These are phyloP conservation scores for Thymelicus acteon DNA, from an alignment of 2,888 invertebrate genomes.

Conservation along the genomic window DNA sequence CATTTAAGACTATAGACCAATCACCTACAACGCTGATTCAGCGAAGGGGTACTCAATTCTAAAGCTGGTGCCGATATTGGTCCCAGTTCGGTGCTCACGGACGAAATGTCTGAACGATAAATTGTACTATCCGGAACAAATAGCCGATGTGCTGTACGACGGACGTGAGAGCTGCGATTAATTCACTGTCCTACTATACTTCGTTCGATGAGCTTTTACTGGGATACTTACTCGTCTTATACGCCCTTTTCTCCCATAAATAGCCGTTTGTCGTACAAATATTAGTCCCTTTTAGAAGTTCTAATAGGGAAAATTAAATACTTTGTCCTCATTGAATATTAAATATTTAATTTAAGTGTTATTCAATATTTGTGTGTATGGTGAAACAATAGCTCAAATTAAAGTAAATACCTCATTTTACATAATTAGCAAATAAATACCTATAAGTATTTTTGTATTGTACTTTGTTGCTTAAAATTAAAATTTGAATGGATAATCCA, in stretches of 20 bases:
- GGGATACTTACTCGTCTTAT: background rate
- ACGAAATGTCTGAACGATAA: slow-evolving; percentile 30
- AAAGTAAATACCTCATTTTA: too few species aligned
- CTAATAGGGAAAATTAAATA: background rate
- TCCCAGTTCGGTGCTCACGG: slow-evolving; percentile 29
- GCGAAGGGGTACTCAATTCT: slow-evolving; percentile 9
- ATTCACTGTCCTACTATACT: slow-evolving; percentile 8
- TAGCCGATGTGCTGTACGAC: slow-evolving; percentile 23
- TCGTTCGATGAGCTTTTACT: slow-evolving; percentile 14
- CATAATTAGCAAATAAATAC: too few species aligned
- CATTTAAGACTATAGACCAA: slow-evolving; percentile 7
- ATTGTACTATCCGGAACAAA: slow-evolving; percentile 34
- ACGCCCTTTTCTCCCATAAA: background rate
- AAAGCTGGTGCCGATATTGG: slow-evolving; percentile 22
- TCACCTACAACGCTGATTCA: background rate
- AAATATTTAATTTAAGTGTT: background rate
- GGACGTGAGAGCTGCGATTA: slow-evolving; percentile 23
- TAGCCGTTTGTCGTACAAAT: background rate
- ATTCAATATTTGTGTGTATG: background rate
- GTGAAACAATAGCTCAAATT: too few species aligned
- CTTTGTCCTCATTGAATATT: background rate
- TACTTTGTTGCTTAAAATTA: too few species aligned
- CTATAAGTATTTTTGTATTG: too few species aligned
- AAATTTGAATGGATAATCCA: too few species aligned
- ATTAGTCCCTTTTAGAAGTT: background rate